Evolutionary conservation across 2,888 invertebrate genomes (phyloP).

Genomic region (Macrosoma leucophasiata): DNA sequence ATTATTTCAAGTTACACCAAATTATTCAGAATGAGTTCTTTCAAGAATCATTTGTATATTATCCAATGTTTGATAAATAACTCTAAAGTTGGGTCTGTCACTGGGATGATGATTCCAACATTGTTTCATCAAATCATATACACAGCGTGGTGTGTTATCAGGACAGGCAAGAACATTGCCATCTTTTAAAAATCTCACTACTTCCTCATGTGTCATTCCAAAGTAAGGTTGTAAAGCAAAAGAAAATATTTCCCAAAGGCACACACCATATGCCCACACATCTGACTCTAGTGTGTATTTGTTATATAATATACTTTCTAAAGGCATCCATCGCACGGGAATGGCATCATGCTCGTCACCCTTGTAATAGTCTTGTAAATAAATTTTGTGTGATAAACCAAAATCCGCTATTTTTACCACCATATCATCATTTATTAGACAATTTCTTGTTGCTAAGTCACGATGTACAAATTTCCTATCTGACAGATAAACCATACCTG

Average conservation of each 20-base stretch:
- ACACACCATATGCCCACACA: slow-evolving; percentile 98
- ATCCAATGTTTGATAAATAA: slow-evolving; percentile 86
- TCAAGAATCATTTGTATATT: slow-evolving; percentile 76
- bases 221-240: slow-evolving; percentile 98
- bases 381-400: slow-evolving; percentile 96
- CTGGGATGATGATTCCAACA: slow-evolving; percentile 94
- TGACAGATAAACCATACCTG: slow-evolving; percentile 96
- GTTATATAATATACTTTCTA: slow-evolving; percentile 96
- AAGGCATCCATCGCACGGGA: slow-evolving; percentile 98
- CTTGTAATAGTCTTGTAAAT: slow-evolving; percentile 95
- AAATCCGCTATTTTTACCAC: slow-evolving; percentile 98
- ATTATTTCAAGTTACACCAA: slow-evolving; percentile 16
- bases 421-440: slow-evolving; percentile 95
- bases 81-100: slow-evolving; percentile 90
- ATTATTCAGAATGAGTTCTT: slow-evolving; percentile 60
- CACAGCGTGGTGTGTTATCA: slow-evolving; percentile 89
- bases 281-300: slow-evolving; percentile 97
- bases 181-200: slow-evolving; percentile 94
- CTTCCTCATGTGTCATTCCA: slow-evolving; percentile 98
- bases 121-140: slow-evolving; percentile 94
- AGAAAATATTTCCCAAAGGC: slow-evolving; percentile 97
- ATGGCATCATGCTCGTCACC: slow-evolving; percentile 97
- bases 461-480: slow-evolving; percentile 96
- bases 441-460: slow-evolving; percentile 96
- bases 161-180: slow-evolving; percentile 94